A percentile compares a stretch with the other conserved stretches of the same genome.
Conservation (phyloP, 2,888 invertebrate genomes). For the Tipula helvola region DNA sequence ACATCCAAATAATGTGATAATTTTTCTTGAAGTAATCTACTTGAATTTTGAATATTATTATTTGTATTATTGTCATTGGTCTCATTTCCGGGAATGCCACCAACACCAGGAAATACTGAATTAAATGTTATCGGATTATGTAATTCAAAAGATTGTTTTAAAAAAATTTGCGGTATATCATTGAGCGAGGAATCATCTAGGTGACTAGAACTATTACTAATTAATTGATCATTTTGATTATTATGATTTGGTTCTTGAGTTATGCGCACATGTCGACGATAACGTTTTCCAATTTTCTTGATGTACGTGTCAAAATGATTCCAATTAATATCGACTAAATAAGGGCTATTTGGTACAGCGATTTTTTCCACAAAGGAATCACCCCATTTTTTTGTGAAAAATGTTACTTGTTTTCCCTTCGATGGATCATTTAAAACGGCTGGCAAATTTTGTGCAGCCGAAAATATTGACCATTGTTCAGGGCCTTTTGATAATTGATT, state of each 20-base stretch:
- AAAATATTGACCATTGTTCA: slow-evolving; percentile 50
- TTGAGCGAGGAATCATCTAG: slow-evolving; percentile 33
- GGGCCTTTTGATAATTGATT: slow-evolving; percentile 31
- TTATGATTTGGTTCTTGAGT: not conserved
- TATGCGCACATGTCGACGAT: slow-evolving; percentile 47
- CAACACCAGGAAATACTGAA: slow-evolving; percentile 62
- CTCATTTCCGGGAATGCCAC: slow-evolving; percentile 23
- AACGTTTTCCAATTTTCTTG: slow-evolving; percentile 58
- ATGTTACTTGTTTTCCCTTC: slow-evolving; percentile 77
- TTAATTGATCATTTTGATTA: slow-evolving; percentile 11
- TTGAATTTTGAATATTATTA: slow-evolving; percentile 31
- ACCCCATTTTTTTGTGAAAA: slow-evolving; percentile 97
- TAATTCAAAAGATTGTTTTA: slow-evolving; percentile 64
- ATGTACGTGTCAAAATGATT: slow-evolving; percentile 81
- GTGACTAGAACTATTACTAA: slow-evolving; percentile 17
- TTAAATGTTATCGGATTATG: slow-evolving; percentile 71
- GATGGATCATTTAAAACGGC: slow-evolving; percentile 93
- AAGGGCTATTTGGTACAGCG: slow-evolving; percentile 62
- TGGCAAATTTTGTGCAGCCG: slow-evolving; percentile 86
- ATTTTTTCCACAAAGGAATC: slow-evolving; percentile 81
- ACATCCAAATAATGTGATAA: slow-evolving; percentile 89
- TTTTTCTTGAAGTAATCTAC: slow-evolving; percentile 72
- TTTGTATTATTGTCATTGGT: slow-evolving; percentile 19
- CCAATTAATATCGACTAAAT: slow-evolving; percentile 69
- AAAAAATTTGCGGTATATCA: slow-evolving; percentile 74